Base-by-base conservation (phyloP, 2,113 vertebrate species). In the Cyphomyrus discorhynchus region DNA sequence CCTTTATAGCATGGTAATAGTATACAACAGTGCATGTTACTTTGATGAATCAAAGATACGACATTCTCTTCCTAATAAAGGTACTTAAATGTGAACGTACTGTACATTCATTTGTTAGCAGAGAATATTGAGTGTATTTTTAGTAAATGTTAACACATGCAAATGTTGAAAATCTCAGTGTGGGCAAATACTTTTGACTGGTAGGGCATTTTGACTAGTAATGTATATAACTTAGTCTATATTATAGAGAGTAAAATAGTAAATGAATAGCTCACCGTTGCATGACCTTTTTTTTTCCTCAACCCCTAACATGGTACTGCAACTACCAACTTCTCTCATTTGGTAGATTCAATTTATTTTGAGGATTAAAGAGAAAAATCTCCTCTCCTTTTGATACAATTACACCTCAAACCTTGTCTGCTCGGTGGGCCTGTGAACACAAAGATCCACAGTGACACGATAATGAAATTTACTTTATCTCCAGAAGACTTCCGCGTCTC, bases 381-480 rank as follows among this genome's bases (percentile, higher is more conserved):
- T 5, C n/a, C 31, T 77, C 49, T 89, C 31, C 88, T 45, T 82
- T 89, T 89, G 88, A 82, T 89, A 89, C 70, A 89, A 89, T 89
- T 89, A 87, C 85, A 35, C 50, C 49, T 87, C 50, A 82, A 31
- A 82, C 27, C 88, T 39, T 52, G 88, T 89, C 88, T 89, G 88
- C 88, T 53, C 17, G 2, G 70, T 53, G 47, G 62, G 88, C 19
- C 66, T 82, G 47, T 52, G 88, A 89, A 53, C 74, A 77, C 31
- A 53, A 89, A 80, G 88, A 53, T 82, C 88, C 70, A 89, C 47
- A 52, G 47, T 82, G 88, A 35, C 88, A 80, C 46, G 27, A 89
- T 89, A 89, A 89, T 89, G 46, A 82, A 89, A 89, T 89, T 89
- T 31, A 84, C 88, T 89, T 84, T 89, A 84, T 89, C 88, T 89